These are phyloP conservation scores for Oceanodroma leucorhoa DNA, from an alignment of 2,797 vertebrate species.

Conservation along the genomic window DNA sequence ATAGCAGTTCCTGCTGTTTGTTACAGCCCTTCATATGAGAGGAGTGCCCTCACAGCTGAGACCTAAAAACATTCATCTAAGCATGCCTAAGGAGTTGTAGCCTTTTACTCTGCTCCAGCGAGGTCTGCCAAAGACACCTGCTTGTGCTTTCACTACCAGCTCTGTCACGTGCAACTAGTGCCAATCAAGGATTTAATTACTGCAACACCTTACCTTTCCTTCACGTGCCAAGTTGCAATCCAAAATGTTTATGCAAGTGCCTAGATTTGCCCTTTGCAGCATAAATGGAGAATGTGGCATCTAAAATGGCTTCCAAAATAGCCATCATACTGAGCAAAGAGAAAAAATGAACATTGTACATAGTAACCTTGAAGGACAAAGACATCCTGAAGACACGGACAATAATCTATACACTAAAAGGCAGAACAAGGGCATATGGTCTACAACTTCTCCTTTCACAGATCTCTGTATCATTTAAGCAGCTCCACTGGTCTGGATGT, in stretches of 20 bases:
- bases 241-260: neutral
- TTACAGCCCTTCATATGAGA: neutral
- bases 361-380: neutral
- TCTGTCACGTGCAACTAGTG: neutral
- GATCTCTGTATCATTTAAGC: neutral
- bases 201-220: neutral
- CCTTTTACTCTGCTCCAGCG: neutral
- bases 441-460: neutral
- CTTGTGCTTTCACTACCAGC: neutral
- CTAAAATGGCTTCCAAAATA: neutral
- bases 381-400: neutral
- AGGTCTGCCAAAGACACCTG: neutral
- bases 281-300: neutral
- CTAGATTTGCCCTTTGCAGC: neutral
- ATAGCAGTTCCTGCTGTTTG: neutral
- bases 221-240: neutral
- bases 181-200: neutral
- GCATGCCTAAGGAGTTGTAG: neutral
- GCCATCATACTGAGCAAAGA: neutral
- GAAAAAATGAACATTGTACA: neutral
- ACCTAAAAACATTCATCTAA: neutral
- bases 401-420: neutral
- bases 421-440: neutral
- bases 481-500: neutral
- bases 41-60: neutral